phyloP scores from a whole-genome alignment of 2,888 invertebrate genomes.

The Tethea ocularis region DNA sequence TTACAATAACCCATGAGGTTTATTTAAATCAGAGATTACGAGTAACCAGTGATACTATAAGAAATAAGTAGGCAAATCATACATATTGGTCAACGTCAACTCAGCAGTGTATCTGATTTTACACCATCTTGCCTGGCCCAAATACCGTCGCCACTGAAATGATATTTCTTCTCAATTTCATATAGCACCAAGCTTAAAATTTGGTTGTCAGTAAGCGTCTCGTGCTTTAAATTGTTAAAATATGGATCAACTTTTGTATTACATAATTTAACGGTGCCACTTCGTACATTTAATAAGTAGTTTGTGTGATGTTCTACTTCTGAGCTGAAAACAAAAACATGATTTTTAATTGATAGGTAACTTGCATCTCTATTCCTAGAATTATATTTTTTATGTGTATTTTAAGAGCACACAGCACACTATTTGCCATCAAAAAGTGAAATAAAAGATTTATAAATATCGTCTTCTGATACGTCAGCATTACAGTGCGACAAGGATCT shows the following conservation, averaged over 20 bases:
- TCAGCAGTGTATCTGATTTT: constrained; percentile 37
- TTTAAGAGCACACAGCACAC: too few relatives aligned
- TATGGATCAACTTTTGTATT: constrained; percentile 39
- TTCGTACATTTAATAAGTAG: constrained; percentile 44
- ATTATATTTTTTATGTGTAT: too few relatives aligned
- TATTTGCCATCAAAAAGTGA: too few relatives aligned
- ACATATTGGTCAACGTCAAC: constrained; percentile 11
- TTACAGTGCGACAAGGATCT: too few relatives aligned
- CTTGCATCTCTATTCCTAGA: too few relatives aligned
- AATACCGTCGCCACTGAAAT: constrained; percentile 90
- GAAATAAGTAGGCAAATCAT: too few relatives aligned
- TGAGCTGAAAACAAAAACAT: constrained; percentile 45
- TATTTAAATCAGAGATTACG: too few relatives aligned
- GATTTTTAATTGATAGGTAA: background rate
- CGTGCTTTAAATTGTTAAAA: constrained; percentile 48
- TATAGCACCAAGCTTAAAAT: constrained; percentile 87
- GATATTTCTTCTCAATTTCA: constrained; percentile 87
- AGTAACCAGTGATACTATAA: too few relatives aligned
- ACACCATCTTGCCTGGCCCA: constrained; percentile 75
- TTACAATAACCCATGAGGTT: too few relatives aligned
- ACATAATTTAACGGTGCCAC: constrained; percentile 20
- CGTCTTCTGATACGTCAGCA: too few relatives aligned
- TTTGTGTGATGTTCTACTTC: constrained; percentile 60
- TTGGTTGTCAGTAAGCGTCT: constrained; percentile 71
- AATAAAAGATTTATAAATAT: too few relatives aligned